Evolutionary conservation across 37 sponge, comb jelly and placozoan genomes (phyloP).

Genomic region (Bolinopsis microptera): DNA sequence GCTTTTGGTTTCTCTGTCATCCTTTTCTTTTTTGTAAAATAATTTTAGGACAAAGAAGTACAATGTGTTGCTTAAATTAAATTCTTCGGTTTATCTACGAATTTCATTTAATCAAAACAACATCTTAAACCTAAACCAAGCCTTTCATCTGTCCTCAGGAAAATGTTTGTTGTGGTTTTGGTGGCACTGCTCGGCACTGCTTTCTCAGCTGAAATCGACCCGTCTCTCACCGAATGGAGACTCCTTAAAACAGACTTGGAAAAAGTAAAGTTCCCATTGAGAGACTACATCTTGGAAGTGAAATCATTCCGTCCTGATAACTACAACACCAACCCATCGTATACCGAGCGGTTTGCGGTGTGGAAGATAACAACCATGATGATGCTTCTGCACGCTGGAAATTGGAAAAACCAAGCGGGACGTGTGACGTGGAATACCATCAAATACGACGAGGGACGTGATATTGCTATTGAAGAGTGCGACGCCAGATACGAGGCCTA

Average conservation of each 20-base stretch:
- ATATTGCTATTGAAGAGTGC: neutral
- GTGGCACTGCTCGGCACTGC: neutral
- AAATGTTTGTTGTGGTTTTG: neutral
- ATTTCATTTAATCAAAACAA: too few relatives aligned
- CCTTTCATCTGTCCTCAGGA: neutral
- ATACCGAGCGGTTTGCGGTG: neutral
- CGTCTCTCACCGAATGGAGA: neutral
- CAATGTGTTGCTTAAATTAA: neutral
- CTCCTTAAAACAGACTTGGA: neutral
- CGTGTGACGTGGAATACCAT: neutral
- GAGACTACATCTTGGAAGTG: conserved; percentile 30
- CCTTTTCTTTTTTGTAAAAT: too few relatives aligned
- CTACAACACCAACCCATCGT: neutral
- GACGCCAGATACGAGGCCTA: neutral
- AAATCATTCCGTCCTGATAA: neutral
- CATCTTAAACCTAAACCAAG: too few relatives aligned
- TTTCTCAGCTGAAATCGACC: neutral
- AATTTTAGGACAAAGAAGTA: neutral
- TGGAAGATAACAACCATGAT: neutral
- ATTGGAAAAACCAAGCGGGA: neutral
- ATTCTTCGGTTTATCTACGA: too few relatives aligned
- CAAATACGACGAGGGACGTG: neutral
- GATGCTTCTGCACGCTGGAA: neutral
- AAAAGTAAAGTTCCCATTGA: neutral
- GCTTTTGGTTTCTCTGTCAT: too few relatives aligned